Conservation (phyloP, 1,140 invertebrate species). For the Diorhabda elongata region DNA sequence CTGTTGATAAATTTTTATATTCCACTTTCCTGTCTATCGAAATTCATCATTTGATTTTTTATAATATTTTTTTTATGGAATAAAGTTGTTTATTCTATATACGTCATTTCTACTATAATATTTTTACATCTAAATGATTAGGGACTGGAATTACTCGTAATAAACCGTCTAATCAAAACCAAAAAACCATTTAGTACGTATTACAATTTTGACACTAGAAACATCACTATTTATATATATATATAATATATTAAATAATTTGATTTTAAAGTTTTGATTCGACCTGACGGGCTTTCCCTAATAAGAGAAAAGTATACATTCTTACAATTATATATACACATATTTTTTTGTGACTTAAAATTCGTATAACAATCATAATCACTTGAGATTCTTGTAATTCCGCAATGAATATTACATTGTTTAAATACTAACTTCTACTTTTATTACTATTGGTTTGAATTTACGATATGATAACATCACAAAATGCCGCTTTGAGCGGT, state of each 20-base stretch:
- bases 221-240: conserved; percentile 1
- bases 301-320: conserved; percentile 34
- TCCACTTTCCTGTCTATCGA: too few species aligned
- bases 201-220: conserved; percentile 16
- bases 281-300: conserved; percentile 4
- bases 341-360: conserved; percentile 39
- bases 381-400: conserved; percentile 41
- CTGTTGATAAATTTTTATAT: too few species aligned
- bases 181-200: conserved; percentile 18
- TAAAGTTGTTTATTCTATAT: too few species aligned
- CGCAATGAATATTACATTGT: conserved; percentile 38
- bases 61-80: too few species aligned
- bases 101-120: conserved; percentile 4
- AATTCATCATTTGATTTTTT: too few species aligned
- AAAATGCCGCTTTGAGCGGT: conserved; percentile 41
- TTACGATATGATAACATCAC: conserved; percentile 50
- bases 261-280: conserved; percentile 17
- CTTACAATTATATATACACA: conserved; percentile 41
- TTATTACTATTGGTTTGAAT: conserved; percentile 42
- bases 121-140: conserved; percentile 22
- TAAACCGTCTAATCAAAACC: conserved; percentile 9
- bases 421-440: conserved; percentile 36
- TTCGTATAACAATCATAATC: conserved; percentile 48
- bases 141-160: conserved; percentile 16
- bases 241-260: conserved; percentile 9